A percentile compares a stretch with the other conserved stretches of the same genome.
Conservation (phyloP, 2,797 vertebrate species). For the Notolabrus celidotus region DNA sequence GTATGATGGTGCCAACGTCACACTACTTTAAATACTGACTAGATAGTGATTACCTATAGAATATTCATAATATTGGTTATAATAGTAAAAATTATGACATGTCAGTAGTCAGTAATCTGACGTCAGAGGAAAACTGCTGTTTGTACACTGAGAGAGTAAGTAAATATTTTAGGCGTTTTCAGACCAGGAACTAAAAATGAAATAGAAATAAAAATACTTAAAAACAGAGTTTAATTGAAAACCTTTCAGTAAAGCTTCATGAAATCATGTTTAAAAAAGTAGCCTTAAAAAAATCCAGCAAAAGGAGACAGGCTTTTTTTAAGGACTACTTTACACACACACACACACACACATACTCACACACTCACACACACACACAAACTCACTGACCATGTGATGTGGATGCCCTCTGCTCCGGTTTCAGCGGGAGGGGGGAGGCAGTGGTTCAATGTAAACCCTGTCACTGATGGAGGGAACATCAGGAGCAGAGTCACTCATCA, state of each 20-base stretch:
- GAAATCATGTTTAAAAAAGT: too few species aligned
- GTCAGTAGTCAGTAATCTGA: too few species aligned
- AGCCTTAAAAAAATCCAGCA: too few species aligned
- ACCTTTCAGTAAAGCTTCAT: too few species aligned
- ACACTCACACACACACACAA: constrained; percentile 27
- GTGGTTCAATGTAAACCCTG: constrained; percentile 64
- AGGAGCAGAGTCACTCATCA: constrained; percentile 27
- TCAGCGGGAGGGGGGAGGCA: constrained; percentile 67
- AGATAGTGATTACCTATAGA: neutral
- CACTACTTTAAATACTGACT: neutral
- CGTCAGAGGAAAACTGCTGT: too few species aligned
- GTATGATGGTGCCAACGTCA: neutral
- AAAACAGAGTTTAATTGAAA: too few species aligned
- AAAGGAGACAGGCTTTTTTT: too few species aligned
- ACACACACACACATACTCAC: constrained; percentile 8
- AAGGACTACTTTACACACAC: too few species aligned
- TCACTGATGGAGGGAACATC: constrained; percentile 64
- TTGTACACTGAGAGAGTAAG: too few species aligned
- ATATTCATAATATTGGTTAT: neutral
- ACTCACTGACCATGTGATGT: constrained; percentile 73
- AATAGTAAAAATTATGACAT: neutral
- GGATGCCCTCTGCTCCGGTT: constrained; percentile 76
- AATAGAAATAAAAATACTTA: too few species aligned
- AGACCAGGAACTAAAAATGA: too few species aligned
- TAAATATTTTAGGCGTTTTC: too few species aligned